A percentile compares a stretch with the other conserved stretches of the same genome.
Conservation (phyloP, 2,797 vertebrate genomes). For the Loris lydekkerianus region DNA sequence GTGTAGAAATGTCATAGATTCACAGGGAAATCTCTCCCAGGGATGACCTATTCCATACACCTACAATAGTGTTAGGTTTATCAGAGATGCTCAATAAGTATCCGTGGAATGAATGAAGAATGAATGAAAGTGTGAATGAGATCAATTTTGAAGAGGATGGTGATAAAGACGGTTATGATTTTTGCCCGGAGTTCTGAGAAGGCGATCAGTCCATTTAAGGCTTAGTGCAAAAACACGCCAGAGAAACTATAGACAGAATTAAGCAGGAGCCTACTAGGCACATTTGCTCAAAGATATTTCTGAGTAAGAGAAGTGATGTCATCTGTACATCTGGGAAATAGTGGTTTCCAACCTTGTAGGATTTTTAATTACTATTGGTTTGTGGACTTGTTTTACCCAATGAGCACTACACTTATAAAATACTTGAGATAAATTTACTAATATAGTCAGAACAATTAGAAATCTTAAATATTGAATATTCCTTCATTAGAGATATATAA, state of each 20-base stretch:
- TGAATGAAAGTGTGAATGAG: neutral
- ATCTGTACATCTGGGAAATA: neutral
- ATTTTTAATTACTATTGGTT: neutral
- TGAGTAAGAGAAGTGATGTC: neutral
- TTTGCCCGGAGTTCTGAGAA: neutral
- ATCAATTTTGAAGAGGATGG: neutral
- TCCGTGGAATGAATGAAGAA: neutral
- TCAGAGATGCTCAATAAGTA: neutral
- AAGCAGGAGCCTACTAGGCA: neutral
- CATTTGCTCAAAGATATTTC: neutral
- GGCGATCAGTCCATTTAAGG: neutral
- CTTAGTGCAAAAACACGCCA: neutral
- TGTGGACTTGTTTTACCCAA: neutral
- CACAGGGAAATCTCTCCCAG: neutral
- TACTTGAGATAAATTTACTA: neutral
- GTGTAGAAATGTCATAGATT: neutral
- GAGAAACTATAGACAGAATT: neutral
- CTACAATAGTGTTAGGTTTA: too few species aligned
- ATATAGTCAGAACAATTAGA: conserved; percentile 18
- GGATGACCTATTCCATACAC: neutral
- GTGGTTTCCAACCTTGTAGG: neutral
- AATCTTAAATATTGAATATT: neutral
- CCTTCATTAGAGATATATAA: neutral
- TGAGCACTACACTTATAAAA: neutral
- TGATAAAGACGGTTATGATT: neutral